A percentile compares a stretch with the other conserved stretches of the same genome.
Evolutionary conservation across 2,888 invertebrate species (phyloP).

Genomic region (Megastigmus dorsalis): DNA sequence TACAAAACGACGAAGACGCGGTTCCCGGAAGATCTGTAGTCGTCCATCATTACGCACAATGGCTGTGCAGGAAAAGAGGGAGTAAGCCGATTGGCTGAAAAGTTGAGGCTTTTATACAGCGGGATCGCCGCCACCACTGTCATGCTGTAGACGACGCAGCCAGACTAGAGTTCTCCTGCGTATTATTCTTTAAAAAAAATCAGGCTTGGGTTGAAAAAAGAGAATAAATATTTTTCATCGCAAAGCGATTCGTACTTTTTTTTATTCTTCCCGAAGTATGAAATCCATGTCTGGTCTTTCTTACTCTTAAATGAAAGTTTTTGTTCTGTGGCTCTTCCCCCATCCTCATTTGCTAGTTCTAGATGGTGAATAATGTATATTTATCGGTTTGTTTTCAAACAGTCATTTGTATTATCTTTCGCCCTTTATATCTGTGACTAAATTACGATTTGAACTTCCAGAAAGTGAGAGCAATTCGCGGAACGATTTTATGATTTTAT

Average conservation of each 20-base stretch:
- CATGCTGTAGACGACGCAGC: background rate
- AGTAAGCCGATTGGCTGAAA: conserved; percentile 24
- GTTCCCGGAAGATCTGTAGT: too few species aligned
- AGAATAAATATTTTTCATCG: conserved; percentile 32
- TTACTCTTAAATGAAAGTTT: conserved; percentile 34
- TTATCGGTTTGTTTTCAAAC: conserved; percentile 31
- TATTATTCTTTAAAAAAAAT: conserved; percentile 29
- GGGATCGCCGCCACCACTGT: too few species aligned
- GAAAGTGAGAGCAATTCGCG: too few species aligned
- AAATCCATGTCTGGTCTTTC: background rate
- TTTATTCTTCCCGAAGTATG: background rate
- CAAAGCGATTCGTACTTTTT: background rate
- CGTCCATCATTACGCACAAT: conserved; percentile 48
- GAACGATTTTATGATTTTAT: background rate
- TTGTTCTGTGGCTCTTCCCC: conserved; percentile 9
- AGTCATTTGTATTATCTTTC: conserved; percentile 19
- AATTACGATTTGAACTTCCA: background rate
- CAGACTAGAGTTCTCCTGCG: background rate
- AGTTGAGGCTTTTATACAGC: conserved; percentile 1
- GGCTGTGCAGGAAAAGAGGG: background rate
- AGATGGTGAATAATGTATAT: conserved; percentile 20
- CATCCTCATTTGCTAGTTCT: background rate
- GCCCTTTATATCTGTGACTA: background rate
- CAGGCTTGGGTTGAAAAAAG: background rate
- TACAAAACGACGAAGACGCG: conserved; percentile 1